Base-by-base conservation (phyloP, 2,888 invertebrate species). In the Sturmia bella region DNA sequence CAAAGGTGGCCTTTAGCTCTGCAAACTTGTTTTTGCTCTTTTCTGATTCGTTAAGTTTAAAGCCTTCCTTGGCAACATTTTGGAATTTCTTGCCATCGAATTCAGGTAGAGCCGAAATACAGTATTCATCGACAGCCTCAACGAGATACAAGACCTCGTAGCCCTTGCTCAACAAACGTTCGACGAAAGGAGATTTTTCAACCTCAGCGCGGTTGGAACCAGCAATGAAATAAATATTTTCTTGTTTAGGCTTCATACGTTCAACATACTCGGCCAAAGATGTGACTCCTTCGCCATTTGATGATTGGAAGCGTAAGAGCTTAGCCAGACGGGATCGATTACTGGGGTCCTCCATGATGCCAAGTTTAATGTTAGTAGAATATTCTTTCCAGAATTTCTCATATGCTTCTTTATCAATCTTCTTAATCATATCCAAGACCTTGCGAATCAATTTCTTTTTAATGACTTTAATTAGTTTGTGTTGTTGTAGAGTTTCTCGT, bases 21-120 rank as follows among this genome's bases (percentile, higher is more conserved):
- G 98, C 97, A 87, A 95, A 91, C 85, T 94, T 93, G 89, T 96
- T 95, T 91, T 96, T 96, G 83, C 92, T 92, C 84, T 91, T 92
- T 86, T 93, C 94, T 15, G 92, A 93, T 87, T 97, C 97, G 54
- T 95, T 94, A 9, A 99, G 91, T 85, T 95, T 94, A 89, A 99
- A 95, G 39, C 98, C 98, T 92, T 99, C 99, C 92, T 99, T 99
- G 86, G 99, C 99, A 69, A 99, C 97, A 91, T 99, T 99, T 92
- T 98, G 98, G 96, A 99, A 99, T 92, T 98, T 99, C 92, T 98
- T 98, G 70, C 98, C 98, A 88, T 99, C 99, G 91, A 97, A 99
- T 92, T 99, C 99, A 1, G 99, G 98, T 90, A 99, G 92, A 56
- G 98, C 95, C 64, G 98, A 97, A 86, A 99, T 96, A 87, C 97